Base-by-base conservation (phyloP, 2,888 invertebrate genomes). In the Eubasilissa splendida region DNA sequence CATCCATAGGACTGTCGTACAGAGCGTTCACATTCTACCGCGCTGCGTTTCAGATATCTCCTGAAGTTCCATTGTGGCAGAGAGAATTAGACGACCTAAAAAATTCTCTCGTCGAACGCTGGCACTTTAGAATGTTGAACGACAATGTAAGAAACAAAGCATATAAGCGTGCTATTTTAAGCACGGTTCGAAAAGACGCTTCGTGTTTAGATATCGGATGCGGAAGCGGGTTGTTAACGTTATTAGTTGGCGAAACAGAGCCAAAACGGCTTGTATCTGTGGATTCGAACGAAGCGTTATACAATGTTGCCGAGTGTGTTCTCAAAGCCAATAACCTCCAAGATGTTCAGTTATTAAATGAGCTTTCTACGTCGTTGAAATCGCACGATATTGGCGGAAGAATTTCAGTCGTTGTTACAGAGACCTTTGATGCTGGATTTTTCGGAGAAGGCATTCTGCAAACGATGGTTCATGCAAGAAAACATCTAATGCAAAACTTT, bases 71-170 rank as follows among this genome's bases (percentile, higher is more conserved):
- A 0, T 89, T 90, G 84, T 92, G 93, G 12, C 92, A 93, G 85
- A 93, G 93, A 86, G 94, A 94, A 86, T 87, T 94, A 22, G 92
- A 95, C 86, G 93, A 93, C 83, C 88, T 94, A 0, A 93, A 93
- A 85, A 93, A 94, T 86, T 88, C 93, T 83, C 88, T 94, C 80
- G 91, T 96, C 65, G 94, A 95, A 82, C 88, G 95, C 75, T 96
- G 96, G 96, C 96, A 96, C 87, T 96, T 93, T 87, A 89, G 94
- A 80, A 96, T 96, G 96, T 87, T 96, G 50, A 96, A 96, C 88
- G 96, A 96, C 86, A 89, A 87, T 80, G 86, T 87, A 22, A 89
- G 96, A 65, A 96, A 96, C 88, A 86, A 89, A 79, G 91, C 93
- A 0, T 96, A 93, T 86, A 88, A 89, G 77, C 86, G 88, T 76